Percentiles rank a stretch among this genome's conserved stretches.
Conservation (phyloP, 2,113 vertebrate species). For the Scomber japonicus region DNA sequence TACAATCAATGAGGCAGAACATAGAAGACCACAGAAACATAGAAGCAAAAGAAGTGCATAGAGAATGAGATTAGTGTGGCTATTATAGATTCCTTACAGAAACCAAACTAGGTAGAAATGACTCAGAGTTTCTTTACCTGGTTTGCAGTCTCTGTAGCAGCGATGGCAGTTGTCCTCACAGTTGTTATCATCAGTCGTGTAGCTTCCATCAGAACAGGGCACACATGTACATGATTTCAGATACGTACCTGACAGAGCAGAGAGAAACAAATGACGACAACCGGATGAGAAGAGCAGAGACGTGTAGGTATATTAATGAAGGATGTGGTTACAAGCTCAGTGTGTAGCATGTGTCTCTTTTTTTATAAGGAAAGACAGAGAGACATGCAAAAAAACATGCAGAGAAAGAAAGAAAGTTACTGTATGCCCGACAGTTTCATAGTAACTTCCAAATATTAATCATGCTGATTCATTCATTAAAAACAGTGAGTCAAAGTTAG, state of each 20-base stretch:
- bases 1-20: no score
- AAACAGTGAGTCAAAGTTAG: slow-evolving; percentile 25
- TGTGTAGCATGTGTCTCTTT: slow-evolving; percentile 28
- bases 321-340: slow-evolving; percentile 79
- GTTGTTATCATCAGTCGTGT: slow-evolving; percentile 41
- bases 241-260: slow-evolving; percentile 60
- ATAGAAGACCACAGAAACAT: no score
- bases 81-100: slow-evolving; percentile 4
- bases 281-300: slow-evolving; percentile 23
- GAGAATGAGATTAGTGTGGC: background rate
- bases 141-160: slow-evolving; percentile 76
- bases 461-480: slow-evolving; percentile 22
- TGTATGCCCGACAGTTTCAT: background rate
- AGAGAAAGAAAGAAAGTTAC: background rate
- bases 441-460: slow-evolving; percentile 28
- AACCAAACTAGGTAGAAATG: background rate
- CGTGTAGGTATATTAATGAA: slow-evolving; percentile 66
- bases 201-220: slow-evolving; percentile 54
- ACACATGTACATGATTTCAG: slow-evolving; percentile 29
- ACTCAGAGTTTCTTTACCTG: slow-evolving; percentile 62
- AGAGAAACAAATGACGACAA: slow-evolving; percentile 20
- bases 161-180: slow-evolving; percentile 48
- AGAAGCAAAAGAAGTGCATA: background rate
- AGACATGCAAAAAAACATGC: background rate
- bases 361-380: slow-evolving; percentile 41